Percentiles rank a stretch among this genome's conserved stretches.
phyloP scores from a whole-genome alignment of 1,140 invertebrate species.

The Pantala flavescens region DNA sequence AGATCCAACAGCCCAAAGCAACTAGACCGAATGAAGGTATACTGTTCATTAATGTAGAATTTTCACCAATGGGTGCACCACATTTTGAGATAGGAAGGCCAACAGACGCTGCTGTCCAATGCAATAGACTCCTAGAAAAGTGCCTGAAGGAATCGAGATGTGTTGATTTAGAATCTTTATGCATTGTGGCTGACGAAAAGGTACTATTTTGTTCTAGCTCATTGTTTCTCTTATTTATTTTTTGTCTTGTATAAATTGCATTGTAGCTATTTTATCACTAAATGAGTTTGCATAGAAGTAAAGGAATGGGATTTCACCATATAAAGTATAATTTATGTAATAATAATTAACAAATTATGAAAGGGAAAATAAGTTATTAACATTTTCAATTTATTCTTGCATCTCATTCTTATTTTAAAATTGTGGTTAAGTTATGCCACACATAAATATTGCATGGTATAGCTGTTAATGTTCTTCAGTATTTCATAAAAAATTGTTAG shows the following conservation, averaged over 20 bases:
- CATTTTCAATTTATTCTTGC: too few relatives aligned
- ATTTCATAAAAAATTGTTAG: too few relatives aligned
- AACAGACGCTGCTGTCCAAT: constrained; percentile 59
- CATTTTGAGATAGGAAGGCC: constrained; percentile 64
- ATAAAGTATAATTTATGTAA: too few relatives aligned
- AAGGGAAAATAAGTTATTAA: too few relatives aligned
- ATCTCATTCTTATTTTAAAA: too few relatives aligned
- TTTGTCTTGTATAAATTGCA: neutral
- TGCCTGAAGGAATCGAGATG: constrained; percentile 81
- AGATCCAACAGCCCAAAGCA: constrained; percentile 70
- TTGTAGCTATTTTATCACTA: too few relatives aligned
- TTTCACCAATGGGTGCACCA: constrained; percentile 69
- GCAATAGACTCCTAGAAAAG: constrained; percentile 77
- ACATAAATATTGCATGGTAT: too few relatives aligned
- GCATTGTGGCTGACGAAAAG: constrained; percentile 84
- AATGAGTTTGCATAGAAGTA: too few relatives aligned
- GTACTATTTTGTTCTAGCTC: constrained; percentile 44
- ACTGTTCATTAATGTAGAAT: constrained; percentile 74
- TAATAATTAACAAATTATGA: too few relatives aligned
- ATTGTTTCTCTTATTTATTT: constrained; percentile 12
- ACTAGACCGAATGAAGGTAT: constrained; percentile 81
- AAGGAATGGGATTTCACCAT: too few relatives aligned
- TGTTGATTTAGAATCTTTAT: constrained; percentile 85
- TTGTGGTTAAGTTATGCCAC: too few relatives aligned
- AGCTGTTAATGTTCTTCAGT: too few relatives aligned